Evolutionary conservation across 1,140 invertebrate genomes (phyloP).

Genomic region (Philotrypesis tridentata): DNA sequence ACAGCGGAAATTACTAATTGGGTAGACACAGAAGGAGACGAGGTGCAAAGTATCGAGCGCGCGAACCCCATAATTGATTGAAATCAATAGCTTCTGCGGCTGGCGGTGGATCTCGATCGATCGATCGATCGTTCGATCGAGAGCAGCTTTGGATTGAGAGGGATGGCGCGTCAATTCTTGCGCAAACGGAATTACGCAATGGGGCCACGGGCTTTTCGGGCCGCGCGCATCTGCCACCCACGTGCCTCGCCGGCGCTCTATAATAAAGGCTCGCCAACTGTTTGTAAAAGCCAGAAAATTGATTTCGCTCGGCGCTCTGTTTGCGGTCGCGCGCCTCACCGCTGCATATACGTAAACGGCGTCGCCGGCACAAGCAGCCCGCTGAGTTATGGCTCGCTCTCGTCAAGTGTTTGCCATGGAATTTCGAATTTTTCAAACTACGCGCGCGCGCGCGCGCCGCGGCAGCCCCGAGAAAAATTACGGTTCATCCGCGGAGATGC

Average conservation of each 20-base stretch:
- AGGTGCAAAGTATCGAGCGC: conserved; percentile 27
- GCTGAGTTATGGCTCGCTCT: conserved; percentile 9
- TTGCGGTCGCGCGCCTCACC: conserved; percentile 46
- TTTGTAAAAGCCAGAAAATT: conserved; percentile 65
- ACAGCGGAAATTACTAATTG: not conserved
- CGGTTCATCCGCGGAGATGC: not conserved
- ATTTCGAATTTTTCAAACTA: not conserved
- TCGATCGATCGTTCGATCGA: conserved; percentile 54
- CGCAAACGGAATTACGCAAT: conserved; percentile 61
- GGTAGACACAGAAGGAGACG: not conserved
- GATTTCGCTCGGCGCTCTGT: conserved; percentile 62
- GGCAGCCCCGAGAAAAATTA: not conserved
- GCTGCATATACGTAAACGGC: conserved; percentile 5
- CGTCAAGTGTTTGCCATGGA: conserved; percentile 2
- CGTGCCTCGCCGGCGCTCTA: conserved; percentile 66
- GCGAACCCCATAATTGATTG: conserved; percentile 46
- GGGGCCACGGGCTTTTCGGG: conserved; percentile 24
- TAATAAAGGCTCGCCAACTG: conserved; percentile 63
- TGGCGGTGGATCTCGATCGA: too few relatives aligned
- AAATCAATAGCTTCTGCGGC: conserved; percentile 57
- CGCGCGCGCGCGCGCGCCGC: not conserved
- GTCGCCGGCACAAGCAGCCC: not conserved
- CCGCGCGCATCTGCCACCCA: conserved; percentile 71
- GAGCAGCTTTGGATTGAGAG: too few relatives aligned
- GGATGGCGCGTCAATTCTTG: conserved; percentile 29